These are phyloP conservation scores for Salarias fasciatus DNA, from an alignment of 2,797 vertebrate genomes.

Conservation along the genomic window DNA sequence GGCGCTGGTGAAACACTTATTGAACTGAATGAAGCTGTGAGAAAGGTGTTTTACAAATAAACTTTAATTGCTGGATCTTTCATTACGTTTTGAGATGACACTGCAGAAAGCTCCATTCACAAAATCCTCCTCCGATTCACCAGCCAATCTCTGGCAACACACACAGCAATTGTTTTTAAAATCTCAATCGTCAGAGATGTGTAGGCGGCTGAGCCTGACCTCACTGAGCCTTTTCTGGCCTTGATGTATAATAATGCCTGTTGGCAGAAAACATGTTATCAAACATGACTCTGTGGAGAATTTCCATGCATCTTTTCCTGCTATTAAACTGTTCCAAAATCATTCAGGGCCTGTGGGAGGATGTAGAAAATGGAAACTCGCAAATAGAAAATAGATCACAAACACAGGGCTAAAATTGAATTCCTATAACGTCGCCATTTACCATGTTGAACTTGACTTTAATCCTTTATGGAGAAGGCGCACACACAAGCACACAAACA, in stretches of 20 bases:
- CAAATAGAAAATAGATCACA: slow-evolving; percentile 37
- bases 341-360: slow-evolving; percentile 31
- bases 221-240: slow-evolving; percentile 21
- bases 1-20: no score
- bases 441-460: slow-evolving; percentile 62
- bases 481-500: neutral
- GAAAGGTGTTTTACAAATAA: no score
- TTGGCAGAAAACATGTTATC: slow-evolving; percentile 35
- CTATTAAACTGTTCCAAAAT: slow-evolving; percentile 44
- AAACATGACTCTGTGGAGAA: slow-evolving; percentile 29
- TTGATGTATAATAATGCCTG: slow-evolving; percentile 30
- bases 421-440: slow-evolving; percentile 51
- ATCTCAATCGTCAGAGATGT: slow-evolving; percentile 17
- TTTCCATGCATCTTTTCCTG: slow-evolving; percentile 31
- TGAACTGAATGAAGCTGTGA: no score
- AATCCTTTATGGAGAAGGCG: slow-evolving; percentile 63
- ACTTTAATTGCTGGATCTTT: no score
- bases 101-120: slow-evolving; percentile 20
- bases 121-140: slow-evolving; percentile 10
- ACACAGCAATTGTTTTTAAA: slow-evolving; percentile 9
- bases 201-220: slow-evolving; percentile 43
- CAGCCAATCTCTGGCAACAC: neutral
- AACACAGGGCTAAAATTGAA: slow-evolving; percentile 47
- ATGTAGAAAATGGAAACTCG: slow-evolving; percentile 38
- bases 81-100: neutral